Base-by-base conservation (phyloP, 2,888 invertebrate species). In the Eugnorisma glareosa region DNA sequence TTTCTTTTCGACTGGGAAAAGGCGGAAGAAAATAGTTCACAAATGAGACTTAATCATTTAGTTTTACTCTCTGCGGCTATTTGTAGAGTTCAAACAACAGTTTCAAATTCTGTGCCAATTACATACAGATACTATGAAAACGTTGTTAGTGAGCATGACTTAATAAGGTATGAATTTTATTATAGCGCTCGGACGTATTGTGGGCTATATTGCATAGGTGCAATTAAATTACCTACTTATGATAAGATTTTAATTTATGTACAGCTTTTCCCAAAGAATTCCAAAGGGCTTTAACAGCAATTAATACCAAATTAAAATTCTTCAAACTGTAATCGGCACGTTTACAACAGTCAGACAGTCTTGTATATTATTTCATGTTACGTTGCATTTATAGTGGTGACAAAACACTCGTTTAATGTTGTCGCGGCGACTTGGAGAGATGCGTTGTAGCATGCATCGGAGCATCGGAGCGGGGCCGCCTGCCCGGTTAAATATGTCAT, bases 401-500 rank as follows among this genome's bases (percentile, higher is more conserved):
- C 82, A 83, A 86, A 88, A 88, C 87, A 87, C 88, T 81, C 78
- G 88, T 88, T 88, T 86, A 83, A 86, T 81, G 81, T 79, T 81
- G 86, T 83, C 81, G 88, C 76, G 85, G 73, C 84, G 73, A 74
- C 71, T 81, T 66, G 67, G 73, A 79, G 83, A 86, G 89, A 86
- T 84, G 85, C 88, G 88, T 74, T 77, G 79, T 82, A 82, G 79
- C 85, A 69, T 88, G 87, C 88, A 88, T 71, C 79, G 82, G 40
- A 73, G 87, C 88, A 88, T 71, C 79, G 84, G 40, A 73, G 82
- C 82, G 79, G 84, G 79, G 77, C 80, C 84, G 73, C 15, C 86
- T 86, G 88, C 77, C 87, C 93, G 92, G 92, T 93, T 90, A 93
- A 91, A 94, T 93, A 93, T 93, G 93, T 93, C 93, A 92, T 91